Conservation (phyloP, 1,140 invertebrate genomes). For the Nixonia krombeini region DNA sequence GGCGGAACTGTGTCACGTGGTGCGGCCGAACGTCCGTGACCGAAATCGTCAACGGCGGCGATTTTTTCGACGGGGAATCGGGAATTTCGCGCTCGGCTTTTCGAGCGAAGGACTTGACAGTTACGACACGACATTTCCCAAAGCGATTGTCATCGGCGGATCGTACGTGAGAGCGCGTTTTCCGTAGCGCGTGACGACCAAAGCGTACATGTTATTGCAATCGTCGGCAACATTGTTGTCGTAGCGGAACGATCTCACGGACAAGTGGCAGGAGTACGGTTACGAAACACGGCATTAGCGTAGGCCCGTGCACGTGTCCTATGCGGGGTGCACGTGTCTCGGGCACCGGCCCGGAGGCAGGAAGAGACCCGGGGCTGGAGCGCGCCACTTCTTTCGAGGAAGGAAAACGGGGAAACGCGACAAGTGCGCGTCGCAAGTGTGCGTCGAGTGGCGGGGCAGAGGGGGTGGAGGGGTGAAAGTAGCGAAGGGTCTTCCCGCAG, state of each 20-base stretch:
- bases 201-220: conserved; percentile 12
- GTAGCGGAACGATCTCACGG: conserved; percentile 40
- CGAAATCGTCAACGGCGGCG: too few relatives aligned
- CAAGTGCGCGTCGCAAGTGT: conserved; percentile 60
- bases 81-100: neutral
- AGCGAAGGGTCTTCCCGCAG: conserved; percentile 18
- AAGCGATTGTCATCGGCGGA: neutral
- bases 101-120: too few relatives aligned
- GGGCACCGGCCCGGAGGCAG: conserved; percentile 47
- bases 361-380: conserved; percentile 16
- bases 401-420: conserved; percentile 45
- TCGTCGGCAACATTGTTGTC: conserved; percentile 3
- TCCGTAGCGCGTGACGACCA: conserved; percentile 7
- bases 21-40: conserved; percentile 27
- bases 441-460: conserved; percentile 35
- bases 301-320: conserved; percentile 46
- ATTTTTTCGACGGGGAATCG: too few relatives aligned
- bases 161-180: neutral
- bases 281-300: conserved; percentile 11
- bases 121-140: too few relatives aligned
- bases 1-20: conserved; percentile 27
- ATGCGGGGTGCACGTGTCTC: conserved; percentile 64
- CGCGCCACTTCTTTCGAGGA: conserved; percentile 31
- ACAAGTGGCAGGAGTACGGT: conserved; percentile 16
- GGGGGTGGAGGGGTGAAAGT: conserved; percentile 6